phyloP scores from a whole-genome alignment of 2,888 invertebrate species.

The Amphipoea lucens region DNA sequence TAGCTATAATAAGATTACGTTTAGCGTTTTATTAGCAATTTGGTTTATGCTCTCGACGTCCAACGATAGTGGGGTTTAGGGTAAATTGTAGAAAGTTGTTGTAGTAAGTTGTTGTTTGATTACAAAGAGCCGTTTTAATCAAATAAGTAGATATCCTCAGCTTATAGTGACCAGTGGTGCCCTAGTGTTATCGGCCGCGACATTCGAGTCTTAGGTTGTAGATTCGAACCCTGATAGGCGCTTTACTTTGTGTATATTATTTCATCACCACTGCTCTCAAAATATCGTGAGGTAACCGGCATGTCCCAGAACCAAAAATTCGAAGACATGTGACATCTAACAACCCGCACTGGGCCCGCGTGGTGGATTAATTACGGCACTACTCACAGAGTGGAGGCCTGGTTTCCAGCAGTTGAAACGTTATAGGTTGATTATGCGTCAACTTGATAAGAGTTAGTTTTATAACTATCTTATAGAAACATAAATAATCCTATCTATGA shows the following conservation, averaged over 20 bases:
- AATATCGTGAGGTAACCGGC: not conserved
- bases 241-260: not conserved
- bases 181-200: no score
- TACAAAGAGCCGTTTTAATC: not conserved
- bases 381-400: not conserved
- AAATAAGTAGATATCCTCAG: not conserved
- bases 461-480: not conserved
- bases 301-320: not conserved
- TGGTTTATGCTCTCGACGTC: conserved; percentile 34
- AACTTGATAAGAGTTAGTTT: not conserved
- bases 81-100: not conserved
- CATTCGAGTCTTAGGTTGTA: not conserved
- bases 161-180: not conserved
- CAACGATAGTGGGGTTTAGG: conserved; percentile 1
- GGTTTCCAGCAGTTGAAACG: not conserved
- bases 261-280: not conserved
- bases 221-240: not conserved
- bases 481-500: not conserved
- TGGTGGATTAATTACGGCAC: not conserved
- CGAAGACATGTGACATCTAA: no score
- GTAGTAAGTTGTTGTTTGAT: not conserved
- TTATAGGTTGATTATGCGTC: not conserved
- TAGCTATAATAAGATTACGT: conserved; percentile 61
- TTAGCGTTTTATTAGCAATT: conserved; percentile 59
- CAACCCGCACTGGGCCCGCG: not conserved